Evolutionary conservation across 30 jellyfish, hydroid and myxozoan genomes (phyloP), one percentile per base, ranked within the genome.

Genomic region (Hydractinia symbiolongicarpus): DNA sequence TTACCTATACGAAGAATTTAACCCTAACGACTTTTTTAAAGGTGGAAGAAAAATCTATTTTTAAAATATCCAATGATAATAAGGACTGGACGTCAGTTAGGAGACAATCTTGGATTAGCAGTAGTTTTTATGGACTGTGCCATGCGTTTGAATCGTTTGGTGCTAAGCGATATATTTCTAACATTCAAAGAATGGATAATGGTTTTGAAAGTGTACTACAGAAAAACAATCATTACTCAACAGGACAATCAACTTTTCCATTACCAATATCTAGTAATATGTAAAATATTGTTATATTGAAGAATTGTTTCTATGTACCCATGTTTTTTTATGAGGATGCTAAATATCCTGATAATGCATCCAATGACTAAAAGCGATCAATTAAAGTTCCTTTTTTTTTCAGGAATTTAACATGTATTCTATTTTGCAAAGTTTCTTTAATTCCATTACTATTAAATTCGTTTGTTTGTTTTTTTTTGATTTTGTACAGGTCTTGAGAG

Each of bases 121-220:
- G 83, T 19, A 17, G 54, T 79, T 16, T 79, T 44, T 66, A 30
- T 62, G 87, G 87, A 9, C 50, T 79, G 67, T 13, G 10, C 8
- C 58, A 50, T 61, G 87, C 52, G 4, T 67, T 79, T 79, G 87
- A 79, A 30, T 51, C 83, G 9, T 79, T 79, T 66, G 82, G 87
- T 4, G 51, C 61, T 5, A 50, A 62, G 4, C 49, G 87, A 61
- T 79, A 79, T 52, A 7, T 9, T n/a, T 79, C 87, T 10, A 79
- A 79, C 57, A 79, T 79, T 9, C 10, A 50, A 55, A 77, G 76
- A 66, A 77, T 54, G 79, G 77, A 77, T 8, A 55, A 60, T 17
- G 54, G 85, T 20, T 77, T 51, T 77, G 78, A 55, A 49, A 17
- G 76, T 77, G 85, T 54, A 17, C 56, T 77, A 16, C 51, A 50